phyloP scores from a whole-genome alignment of 2,113 vertebrate genomes.

The Talpa occidentalis region DNA sequence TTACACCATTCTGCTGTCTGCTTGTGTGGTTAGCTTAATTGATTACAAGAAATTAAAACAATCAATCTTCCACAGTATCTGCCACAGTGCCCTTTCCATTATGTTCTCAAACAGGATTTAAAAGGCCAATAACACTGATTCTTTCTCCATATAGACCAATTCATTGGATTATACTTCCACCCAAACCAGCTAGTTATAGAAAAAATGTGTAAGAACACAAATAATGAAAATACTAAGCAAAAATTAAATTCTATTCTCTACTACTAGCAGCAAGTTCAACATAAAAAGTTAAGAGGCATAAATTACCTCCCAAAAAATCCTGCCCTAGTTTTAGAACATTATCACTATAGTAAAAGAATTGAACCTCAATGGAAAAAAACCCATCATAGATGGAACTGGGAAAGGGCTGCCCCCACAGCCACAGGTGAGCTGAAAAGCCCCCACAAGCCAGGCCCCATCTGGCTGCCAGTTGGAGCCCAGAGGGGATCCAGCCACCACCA shows the following conservation, averaged over 20 bases:
- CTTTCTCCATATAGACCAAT: background rate
- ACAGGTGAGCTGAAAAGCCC: too few species aligned
- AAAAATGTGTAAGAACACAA: background rate
- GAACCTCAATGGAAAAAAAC: background rate
- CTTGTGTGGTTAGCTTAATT: background rate
- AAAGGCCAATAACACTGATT: background rate
- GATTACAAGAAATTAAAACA: background rate
- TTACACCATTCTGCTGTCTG: background rate
- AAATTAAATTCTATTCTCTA: background rate
- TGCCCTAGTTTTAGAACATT: background rate
- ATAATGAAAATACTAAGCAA: conserved; percentile 20
- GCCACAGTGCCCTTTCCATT: background rate
- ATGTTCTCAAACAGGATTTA: background rate
- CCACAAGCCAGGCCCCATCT: too few species aligned
- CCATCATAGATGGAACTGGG: too few species aligned
- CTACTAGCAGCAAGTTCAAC: background rate
- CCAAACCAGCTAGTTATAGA: background rate
- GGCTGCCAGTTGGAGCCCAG: too few species aligned
- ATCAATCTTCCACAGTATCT: background rate
- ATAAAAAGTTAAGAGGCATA: conserved; percentile 36
- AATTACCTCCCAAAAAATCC: background rate
- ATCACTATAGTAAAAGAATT: background rate
- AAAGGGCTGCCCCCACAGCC: too few species aligned
- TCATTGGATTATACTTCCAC: background rate
- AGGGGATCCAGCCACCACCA: too few species aligned